These are phyloP conservation scores for Hylomyscus alleni DNA, from an alignment of 2,797 vertebrate genomes.

Conservation along the genomic window DNA sequence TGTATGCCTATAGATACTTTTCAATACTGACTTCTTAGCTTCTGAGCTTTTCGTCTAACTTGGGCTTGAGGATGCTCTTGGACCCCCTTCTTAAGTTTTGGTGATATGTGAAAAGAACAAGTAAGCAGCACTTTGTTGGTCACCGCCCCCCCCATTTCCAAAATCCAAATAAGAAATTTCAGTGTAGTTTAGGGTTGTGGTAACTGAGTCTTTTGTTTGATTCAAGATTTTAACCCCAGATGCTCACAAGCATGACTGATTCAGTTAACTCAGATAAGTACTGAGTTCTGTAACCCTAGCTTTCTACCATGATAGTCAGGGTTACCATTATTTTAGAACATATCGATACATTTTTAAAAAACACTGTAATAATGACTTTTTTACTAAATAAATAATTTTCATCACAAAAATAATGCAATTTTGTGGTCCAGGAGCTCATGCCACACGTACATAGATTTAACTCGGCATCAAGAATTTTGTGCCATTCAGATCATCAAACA, in stretches of 20 bases:
- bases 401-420: neutral
- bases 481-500: neutral
- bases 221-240: neutral
- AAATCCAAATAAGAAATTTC: neutral
- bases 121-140: neutral
- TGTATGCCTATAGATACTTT: neutral
- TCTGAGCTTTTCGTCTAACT: neutral
- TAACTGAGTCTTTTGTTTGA: neutral
- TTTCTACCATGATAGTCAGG: neutral
- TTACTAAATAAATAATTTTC: neutral
- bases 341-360: neutral
- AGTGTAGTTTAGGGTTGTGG: neutral
- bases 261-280: neutral
- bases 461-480: neutral
- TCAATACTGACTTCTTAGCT: neutral
- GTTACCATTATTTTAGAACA: conserved; percentile 25
- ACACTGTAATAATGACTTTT: neutral
- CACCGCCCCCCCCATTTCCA: neutral
- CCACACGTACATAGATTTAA: neutral
- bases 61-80: neutral
- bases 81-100: neutral
- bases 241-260: neutral
- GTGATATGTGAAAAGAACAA: neutral
- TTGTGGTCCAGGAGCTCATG: neutral
- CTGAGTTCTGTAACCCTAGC: neutral